phyloP scores from a whole-genome alignment of 2,113 vertebrate genomes.

The Triplophysa tibetana region DNA sequence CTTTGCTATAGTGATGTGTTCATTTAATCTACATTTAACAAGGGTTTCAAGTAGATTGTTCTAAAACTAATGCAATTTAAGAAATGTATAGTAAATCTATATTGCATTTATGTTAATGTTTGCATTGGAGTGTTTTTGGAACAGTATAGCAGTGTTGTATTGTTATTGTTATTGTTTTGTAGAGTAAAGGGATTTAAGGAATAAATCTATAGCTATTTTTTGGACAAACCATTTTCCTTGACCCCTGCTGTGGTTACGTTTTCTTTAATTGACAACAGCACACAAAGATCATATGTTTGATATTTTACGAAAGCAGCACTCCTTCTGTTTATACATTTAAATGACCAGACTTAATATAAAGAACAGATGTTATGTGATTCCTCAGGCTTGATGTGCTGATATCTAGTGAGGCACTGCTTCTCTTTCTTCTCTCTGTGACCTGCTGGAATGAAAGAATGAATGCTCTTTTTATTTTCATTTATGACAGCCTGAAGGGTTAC shows the following conservation, averaged over 20 bases:
- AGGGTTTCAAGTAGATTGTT: too few relatives aligned
- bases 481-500: background rate
- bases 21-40: too few relatives aligned
- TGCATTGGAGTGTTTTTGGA: too few relatives aligned
- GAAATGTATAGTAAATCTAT: too few relatives aligned
- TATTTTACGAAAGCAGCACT: background rate
- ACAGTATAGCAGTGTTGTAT: too few relatives aligned
- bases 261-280: slow-evolving; percentile 1
- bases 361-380: slow-evolving; percentile 16
- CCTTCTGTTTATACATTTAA: slow-evolving; percentile 23
- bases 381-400: slow-evolving; percentile 16
- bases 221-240: too few relatives aligned
- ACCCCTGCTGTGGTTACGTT: background rate
- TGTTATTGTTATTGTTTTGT: too few relatives aligned
- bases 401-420: background rate
- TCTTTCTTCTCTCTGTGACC: background rate
- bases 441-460: background rate
- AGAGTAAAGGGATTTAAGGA: too few relatives aligned
- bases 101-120: too few relatives aligned
- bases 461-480: background rate
- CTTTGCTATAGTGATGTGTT: too few relatives aligned
- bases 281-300: slow-evolving; percentile 2
- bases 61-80: too few relatives aligned
- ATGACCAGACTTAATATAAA: slow-evolving; percentile 5
- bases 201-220: too few relatives aligned